A percentile compares a stretch with the other conserved stretches of the same genome.
phyloP scores from a whole-genome alignment of 2,888 invertebrate genomes.

The Nemoura dubitans region DNA sequence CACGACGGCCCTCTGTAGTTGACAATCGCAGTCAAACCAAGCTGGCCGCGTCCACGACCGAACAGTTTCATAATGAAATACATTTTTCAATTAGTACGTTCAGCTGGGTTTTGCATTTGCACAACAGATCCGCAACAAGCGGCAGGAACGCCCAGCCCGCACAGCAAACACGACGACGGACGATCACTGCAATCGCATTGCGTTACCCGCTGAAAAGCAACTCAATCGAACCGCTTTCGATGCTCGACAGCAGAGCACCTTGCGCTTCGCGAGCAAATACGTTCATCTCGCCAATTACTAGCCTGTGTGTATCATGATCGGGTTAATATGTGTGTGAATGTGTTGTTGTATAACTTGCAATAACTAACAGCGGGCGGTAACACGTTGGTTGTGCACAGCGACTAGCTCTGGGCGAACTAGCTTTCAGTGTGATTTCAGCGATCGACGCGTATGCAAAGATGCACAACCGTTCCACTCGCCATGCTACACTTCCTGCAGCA shows the following conservation, averaged over 20 bases:
- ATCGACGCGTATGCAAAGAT: not conserved
- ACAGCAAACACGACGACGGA: too few species aligned
- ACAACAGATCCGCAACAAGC: too few species aligned
- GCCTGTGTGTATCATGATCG: not conserved
- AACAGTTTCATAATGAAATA: not conserved
- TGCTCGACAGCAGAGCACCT: too few species aligned
- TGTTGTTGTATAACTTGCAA: too few species aligned
- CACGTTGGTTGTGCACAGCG: not conserved
- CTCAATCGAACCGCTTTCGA: too few species aligned
- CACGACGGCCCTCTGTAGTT: not conserved
- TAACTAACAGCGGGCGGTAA: not conserved
- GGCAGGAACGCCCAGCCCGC: too few species aligned
- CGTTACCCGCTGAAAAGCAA: too few species aligned
- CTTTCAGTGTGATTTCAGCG: not conserved
- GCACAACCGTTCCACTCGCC: not conserved
- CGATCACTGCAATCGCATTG: too few species aligned
- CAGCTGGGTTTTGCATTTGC: not conserved
- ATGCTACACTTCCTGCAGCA: not conserved
- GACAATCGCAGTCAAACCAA: not conserved
- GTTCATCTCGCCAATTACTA: not conserved
- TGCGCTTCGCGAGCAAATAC: not conserved
- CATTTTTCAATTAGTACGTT: not conserved
- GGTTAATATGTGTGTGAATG: not conserved
- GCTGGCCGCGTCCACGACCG: not conserved
- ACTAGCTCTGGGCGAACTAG: not conserved